Evolutionary conservation across 2,113 vertebrate genomes (phyloP).

Genomic region (Pagrus major): DNA sequence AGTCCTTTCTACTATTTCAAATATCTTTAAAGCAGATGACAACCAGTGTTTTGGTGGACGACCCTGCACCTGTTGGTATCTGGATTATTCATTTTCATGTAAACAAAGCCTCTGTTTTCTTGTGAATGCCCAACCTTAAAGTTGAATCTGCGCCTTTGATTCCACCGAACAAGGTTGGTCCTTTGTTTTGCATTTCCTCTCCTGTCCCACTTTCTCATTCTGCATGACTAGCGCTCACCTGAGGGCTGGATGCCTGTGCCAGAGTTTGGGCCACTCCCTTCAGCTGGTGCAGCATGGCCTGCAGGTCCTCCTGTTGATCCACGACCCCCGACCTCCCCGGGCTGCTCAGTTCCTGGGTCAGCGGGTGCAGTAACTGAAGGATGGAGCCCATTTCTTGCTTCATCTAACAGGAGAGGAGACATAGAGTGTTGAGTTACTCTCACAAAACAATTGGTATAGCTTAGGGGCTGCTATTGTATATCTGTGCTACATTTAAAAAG

Average conservation of each 20-base stretch:
- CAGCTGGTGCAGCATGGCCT: constrained; percentile 68
- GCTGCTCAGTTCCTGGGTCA: constrained; percentile 40
- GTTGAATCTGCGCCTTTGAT: constrained; percentile 18
- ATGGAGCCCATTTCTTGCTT: constrained; percentile 75
- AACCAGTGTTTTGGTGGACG: too few relatives aligned
- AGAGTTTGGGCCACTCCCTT: constrained; percentile 74
- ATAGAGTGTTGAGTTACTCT: constrained; percentile 1
- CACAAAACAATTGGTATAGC: background rate
- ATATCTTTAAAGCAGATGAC: too few relatives aligned
- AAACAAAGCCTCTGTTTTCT: too few relatives aligned
- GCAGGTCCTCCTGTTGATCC: constrained; percentile 61
- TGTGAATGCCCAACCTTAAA: too few relatives aligned
- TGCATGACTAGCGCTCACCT: constrained; percentile 65
- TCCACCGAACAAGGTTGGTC: constrained; percentile 26
- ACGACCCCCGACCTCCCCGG: constrained; percentile 17
- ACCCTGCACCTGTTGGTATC: too few relatives aligned
- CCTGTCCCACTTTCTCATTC: background rate
- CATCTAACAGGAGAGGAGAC: constrained; percentile 62
- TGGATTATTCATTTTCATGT: too few relatives aligned
- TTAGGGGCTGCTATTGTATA: background rate
- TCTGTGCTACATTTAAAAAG: background rate
- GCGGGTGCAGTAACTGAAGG: constrained; percentile 73
- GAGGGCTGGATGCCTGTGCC: constrained; percentile 52
- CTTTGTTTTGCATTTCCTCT: constrained; percentile 42
- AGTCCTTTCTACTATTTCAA: too few relatives aligned